Evolutionary conservation across 2,113 vertebrate genomes (phyloP).

Genomic region (Nannospalax galili): DNA sequence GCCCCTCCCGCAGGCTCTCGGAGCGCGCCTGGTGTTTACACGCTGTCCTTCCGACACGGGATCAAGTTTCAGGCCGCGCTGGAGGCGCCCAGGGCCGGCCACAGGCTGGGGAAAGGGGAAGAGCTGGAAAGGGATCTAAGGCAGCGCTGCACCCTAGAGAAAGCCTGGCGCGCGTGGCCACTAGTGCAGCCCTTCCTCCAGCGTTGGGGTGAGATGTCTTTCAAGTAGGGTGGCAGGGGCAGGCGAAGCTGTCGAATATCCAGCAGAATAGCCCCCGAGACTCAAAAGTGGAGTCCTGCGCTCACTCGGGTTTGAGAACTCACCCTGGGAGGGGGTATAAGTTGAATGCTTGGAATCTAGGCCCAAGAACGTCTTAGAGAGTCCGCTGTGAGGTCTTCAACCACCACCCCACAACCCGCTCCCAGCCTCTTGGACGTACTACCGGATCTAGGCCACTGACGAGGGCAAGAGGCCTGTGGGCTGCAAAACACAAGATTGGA

Average conservation of each 20-base stretch:
- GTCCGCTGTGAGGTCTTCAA: neutral
- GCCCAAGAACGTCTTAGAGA: neutral
- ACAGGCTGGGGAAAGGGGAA: constrained; percentile 54
- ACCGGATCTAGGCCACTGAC: constrained; percentile 2
- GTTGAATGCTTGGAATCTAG: neutral
- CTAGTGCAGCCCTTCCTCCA: neutral
- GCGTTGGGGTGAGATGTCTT: neutral
- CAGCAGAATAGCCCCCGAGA: neutral
- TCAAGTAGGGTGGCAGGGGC: neutral
- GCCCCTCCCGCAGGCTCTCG: constrained; percentile 73
- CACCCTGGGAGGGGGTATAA: neutral
- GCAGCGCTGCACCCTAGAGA: constrained; percentile 9
- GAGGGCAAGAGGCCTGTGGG: constrained; percentile 47
- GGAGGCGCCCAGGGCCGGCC: constrained; percentile 64
- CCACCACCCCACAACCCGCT: neutral
- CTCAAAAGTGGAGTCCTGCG: neutral
- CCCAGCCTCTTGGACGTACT: constrained; percentile 11
- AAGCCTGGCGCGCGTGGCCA: constrained; percentile 41
- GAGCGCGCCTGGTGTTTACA: constrained; percentile 80
- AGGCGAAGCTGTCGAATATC: neutral
- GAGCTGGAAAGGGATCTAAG: constrained; percentile 68
- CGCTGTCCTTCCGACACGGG: constrained; percentile 80
- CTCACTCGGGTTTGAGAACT: neutral
- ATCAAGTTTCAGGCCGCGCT: constrained; percentile 80
- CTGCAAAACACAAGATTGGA: neutral